Evolutionary conservation across 2,888 invertebrate species (phyloP).

Genomic region (Listrodromus nycthemerus): DNA sequence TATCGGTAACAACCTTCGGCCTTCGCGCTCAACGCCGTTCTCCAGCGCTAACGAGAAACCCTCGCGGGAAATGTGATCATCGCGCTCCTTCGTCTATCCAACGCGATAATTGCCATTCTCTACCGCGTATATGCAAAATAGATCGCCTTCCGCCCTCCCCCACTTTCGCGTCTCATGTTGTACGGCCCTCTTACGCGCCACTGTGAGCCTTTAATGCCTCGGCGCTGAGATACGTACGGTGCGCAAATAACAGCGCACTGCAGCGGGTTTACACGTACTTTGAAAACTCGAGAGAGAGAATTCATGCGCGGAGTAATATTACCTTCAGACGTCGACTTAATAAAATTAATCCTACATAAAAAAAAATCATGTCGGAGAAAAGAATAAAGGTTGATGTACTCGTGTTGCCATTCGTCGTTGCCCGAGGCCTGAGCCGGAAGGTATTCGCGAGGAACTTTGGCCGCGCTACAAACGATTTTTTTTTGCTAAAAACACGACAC

Average conservation of each 20-base stretch:
- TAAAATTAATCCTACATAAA: background rate
- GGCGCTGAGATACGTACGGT: background rate
- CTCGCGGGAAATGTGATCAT: conserved; percentile 58
- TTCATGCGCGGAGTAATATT: conserved; percentile 17
- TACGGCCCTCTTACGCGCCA: conserved; percentile 16
- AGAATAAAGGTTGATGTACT: no score
- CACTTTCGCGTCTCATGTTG: conserved; percentile 28
- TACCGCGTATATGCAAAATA: conserved; percentile 55
- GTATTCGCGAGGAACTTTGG: no score
- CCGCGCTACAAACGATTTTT: no score
- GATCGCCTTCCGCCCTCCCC: conserved; percentile 36
- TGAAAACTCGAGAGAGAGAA: background rate
- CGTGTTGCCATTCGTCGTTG: background rate
- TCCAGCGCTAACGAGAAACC: conserved; percentile 54
- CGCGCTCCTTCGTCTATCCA: conserved; percentile 41
- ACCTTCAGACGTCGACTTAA: conserved; percentile 9
- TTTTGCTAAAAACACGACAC: no score
- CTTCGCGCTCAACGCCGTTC: conserved; percentile 32
- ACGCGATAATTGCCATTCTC: conserved; percentile 58
- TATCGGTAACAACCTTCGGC: conserved; percentile 39
- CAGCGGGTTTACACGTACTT: background rate
- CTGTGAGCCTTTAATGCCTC: conserved; percentile 30
- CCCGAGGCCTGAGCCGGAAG: no score
- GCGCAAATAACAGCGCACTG: background rate
- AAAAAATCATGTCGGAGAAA: background rate